These are phyloP conservation scores for Aphyosemion australe DNA, from an alignment of 2,113 vertebrate species.

Conservation along the genomic window DNA sequence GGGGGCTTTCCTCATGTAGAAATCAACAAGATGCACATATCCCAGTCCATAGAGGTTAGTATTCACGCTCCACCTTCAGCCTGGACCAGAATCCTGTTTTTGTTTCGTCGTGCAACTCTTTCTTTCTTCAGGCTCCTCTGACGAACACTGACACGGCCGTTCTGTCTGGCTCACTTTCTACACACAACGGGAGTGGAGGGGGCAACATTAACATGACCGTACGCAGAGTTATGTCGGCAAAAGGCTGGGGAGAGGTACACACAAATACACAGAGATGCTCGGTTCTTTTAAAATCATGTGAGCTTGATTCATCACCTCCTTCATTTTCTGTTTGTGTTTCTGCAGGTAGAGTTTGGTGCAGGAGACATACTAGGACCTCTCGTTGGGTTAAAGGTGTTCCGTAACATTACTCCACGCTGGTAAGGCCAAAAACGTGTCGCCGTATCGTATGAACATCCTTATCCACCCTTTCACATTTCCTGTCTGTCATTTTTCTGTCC, in stretches of 20 bases:
- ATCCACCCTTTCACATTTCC: neutral
- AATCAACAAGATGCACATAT: slow-evolving; percentile 98
- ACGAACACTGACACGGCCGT: slow-evolving; percentile 93
- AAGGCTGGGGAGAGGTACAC: slow-evolving; percentile 96
- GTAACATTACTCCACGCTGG: slow-evolving; percentile 92
- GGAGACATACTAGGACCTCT: slow-evolving; percentile 93
- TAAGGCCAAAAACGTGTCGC: slow-evolving; percentile 57
- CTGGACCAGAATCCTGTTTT: slow-evolving; percentile 55
- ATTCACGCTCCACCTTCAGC: slow-evolving; percentile 77
- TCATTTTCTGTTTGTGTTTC: neutral
- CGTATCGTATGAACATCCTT: neutral
- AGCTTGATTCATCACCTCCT: neutral
- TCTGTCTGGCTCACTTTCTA: slow-evolving; percentile 94
- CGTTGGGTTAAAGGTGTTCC: slow-evolving; percentile 93
- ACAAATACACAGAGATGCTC: neutral
- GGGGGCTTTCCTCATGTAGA: slow-evolving; percentile 93
- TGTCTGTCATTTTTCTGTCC: slow-evolving; percentile 6
- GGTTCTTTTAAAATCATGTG: neutral
- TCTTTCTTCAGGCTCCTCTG: slow-evolving; percentile 86
- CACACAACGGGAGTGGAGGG: slow-evolving; percentile 93
- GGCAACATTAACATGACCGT: slow-evolving; percentile 91
- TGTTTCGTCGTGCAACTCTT: slow-evolving; percentile 21
- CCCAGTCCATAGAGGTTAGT: slow-evolving; percentile 96
- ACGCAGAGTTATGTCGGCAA: slow-evolving; percentile 88
- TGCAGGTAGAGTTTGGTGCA: slow-evolving; percentile 92